These are phyloP conservation scores for Pachliopta kotzebuea DNA, from an alignment of 2,888 invertebrate species.

Conservation along the genomic window DNA sequence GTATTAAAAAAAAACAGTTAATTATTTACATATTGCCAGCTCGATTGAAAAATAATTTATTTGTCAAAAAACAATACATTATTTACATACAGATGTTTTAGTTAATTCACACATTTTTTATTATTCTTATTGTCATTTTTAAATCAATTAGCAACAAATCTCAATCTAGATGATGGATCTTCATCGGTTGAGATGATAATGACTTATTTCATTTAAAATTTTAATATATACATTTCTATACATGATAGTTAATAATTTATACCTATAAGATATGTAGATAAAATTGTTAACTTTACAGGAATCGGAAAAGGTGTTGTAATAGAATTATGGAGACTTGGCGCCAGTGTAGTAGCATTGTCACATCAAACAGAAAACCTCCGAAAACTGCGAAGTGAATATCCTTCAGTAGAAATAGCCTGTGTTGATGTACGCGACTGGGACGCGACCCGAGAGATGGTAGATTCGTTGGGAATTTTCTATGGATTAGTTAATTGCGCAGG, in stretches of 20 bases:
- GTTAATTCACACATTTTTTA: no score
- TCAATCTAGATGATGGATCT: no score
- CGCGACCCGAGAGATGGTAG: slow-evolving; percentile 77
- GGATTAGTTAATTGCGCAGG: slow-evolving; percentile 95
- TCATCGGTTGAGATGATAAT: no score
- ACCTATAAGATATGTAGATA: background rate
- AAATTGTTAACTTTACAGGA: slow-evolving; percentile 58
- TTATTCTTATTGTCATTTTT: no score
- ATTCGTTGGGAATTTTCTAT: slow-evolving; percentile 83
- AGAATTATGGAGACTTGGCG: slow-evolving; percentile 83
- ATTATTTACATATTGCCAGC: no score
- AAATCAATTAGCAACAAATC: no score
- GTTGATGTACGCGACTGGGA: slow-evolving; percentile 89
- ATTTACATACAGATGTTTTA: no score
- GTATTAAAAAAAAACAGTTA: no score
- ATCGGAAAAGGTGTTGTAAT: slow-evolving; percentile 87
- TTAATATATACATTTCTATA: no score
- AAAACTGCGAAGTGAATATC: slow-evolving; percentile 79
- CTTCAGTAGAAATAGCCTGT: slow-evolving; percentile 80
- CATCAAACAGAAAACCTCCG: slow-evolving; percentile 83
- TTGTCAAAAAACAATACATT: no score
- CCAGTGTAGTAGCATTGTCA: slow-evolving; percentile 87
- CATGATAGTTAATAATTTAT: background rate
- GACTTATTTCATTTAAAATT: no score
- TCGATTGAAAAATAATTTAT: no score